These are phyloP conservation scores for Chrysopilus asiliformis DNA, from an alignment of 2,888 invertebrate species.

Conservation along the genomic window DNA sequence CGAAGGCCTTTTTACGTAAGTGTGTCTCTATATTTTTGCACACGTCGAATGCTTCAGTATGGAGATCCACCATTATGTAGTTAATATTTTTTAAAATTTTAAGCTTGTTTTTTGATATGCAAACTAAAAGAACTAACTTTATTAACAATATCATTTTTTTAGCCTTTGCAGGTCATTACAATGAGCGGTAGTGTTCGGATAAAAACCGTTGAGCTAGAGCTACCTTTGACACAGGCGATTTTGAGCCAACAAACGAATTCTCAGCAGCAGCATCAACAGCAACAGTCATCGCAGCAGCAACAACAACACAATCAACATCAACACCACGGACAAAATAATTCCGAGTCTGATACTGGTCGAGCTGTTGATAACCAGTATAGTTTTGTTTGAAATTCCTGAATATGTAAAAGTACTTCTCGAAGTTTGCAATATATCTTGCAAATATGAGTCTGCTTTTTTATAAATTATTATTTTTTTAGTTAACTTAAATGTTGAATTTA, in stretches of 20 bases:
- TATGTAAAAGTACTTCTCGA: no score
- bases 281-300: conserved; percentile 29
- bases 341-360: conserved; percentile 31
- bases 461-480: no score
- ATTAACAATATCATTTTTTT: neutral
- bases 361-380: conserved; percentile 79
- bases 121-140: conserved; percentile 8
- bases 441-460: no score
- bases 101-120: no score
- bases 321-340: conserved; percentile 9
- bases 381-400: conserved; percentile 41
- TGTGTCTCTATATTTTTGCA: no score
- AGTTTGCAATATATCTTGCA: no score
- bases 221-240: conserved; percentile 26
- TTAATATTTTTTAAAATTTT: no score
- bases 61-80: no score
- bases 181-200: conserved; percentile 37
- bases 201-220: conserved; percentile 36
- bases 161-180: conserved; percentile 36
- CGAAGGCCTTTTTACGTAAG: no score
- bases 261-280: conserved; percentile 17
- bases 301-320: conserved; percentile 26
- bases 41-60: no score
- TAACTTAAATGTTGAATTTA: no score
- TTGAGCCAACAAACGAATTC: conserved; percentile 7